phyloP scores from a whole-genome alignment of 2,113 vertebrate genomes.

The Larimichthys crocea region DNA sequence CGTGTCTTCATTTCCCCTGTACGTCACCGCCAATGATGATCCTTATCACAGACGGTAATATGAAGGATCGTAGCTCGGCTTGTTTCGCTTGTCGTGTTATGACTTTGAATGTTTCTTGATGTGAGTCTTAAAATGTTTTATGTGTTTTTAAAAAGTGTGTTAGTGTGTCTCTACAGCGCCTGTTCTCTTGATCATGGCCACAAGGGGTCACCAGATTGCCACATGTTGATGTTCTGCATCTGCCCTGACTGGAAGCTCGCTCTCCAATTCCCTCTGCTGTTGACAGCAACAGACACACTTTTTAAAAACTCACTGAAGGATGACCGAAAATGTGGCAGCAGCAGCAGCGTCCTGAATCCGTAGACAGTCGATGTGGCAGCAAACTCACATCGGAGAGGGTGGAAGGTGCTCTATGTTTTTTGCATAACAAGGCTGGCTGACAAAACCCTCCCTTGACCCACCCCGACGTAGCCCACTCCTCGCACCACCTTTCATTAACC shows the following conservation, averaged over 20 bases:
- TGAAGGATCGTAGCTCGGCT: constrained; percentile 49
- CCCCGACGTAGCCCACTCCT: constrained; percentile 39
- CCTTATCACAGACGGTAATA: constrained; percentile 56
- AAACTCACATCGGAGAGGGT: constrained; percentile 30
- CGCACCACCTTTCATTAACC: constrained; percentile 78
- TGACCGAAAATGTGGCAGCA: constrained; percentile 55
- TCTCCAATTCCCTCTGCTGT: constrained; percentile 24
- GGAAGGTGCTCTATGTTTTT: constrained; percentile 38
- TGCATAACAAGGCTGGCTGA: constrained; percentile 54
- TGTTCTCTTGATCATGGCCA: constrained; percentile 11
- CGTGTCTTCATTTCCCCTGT: constrained; percentile 64
- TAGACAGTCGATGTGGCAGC: constrained; percentile 57
- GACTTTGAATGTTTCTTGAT: constrained; percentile 49
- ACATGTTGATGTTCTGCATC: constrained; percentile 31
- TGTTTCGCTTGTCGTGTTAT: constrained; percentile 52
- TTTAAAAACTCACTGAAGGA: constrained; percentile 60
- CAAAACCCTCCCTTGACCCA: constrained; percentile 35
- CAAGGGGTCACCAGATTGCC: constrained; percentile 68
- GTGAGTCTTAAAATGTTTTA: not conserved
- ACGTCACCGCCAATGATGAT: constrained; percentile 42
- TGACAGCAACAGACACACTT: constrained; percentile 42
- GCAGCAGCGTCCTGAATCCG: constrained; percentile 46
- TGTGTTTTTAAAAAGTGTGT: not conserved
- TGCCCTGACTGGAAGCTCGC: constrained; percentile 8
- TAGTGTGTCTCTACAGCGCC: not conserved